These are phyloP conservation scores for Ormyrus labotus DNA, from an alignment of 2,888 invertebrate species.

Conservation along the genomic window DNA sequence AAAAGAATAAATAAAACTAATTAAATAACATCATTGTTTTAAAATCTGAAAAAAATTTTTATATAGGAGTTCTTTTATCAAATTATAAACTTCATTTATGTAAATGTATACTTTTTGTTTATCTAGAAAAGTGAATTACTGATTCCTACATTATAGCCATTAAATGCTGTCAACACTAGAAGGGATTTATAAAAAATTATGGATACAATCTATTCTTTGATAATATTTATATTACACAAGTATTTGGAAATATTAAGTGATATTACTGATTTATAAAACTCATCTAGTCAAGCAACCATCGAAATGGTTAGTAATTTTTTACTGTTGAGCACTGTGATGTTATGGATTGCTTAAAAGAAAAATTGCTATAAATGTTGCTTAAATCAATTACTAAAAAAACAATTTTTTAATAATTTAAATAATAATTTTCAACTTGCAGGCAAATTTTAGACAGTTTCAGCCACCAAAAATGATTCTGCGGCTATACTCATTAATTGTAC, in stretches of 20 bases:
- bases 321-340: neutral
- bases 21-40: too few species aligned
- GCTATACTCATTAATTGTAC: conserved; percentile 78
- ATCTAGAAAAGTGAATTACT: neutral
- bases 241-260: conserved; percentile 9
- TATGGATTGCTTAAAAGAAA: neutral
- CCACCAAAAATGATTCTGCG: conserved; percentile 78
- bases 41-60: neutral
- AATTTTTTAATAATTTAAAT: neutral
- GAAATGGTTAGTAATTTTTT: conserved; percentile 49
- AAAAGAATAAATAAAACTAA: too few species aligned
- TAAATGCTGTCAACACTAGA: neutral
- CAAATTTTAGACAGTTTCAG: conserved; percentile 56
- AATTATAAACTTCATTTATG: neutral
- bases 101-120: conserved; percentile 16
- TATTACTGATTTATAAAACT: neutral
- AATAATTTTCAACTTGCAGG: conserved; percentile 55
- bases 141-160: neutral
- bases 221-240: neutral
- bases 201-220: neutral
- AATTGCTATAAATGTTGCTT: neutral
- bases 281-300: conserved; percentile 24
- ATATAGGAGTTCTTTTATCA: neutral
- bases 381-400: conserved; percentile 11
- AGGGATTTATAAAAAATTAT: neutral